Evolutionary conservation across 2,888 invertebrate species (phyloP), one percentile per base, ranked within the genome.

Genomic region (Lithophane socia): DNA sequence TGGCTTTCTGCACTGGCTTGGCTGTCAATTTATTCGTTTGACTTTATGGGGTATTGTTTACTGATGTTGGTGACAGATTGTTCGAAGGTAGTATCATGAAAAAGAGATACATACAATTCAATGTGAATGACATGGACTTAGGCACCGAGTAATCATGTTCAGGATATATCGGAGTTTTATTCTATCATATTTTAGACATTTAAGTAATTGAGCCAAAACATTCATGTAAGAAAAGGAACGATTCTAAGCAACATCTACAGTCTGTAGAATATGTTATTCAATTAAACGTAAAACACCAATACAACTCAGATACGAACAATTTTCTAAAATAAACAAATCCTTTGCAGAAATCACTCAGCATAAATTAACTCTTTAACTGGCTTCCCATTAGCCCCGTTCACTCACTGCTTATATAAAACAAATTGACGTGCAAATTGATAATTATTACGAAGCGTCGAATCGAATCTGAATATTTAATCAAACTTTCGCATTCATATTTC

Each of bases 1-100:
- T 86, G 86, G 86, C 75, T 87, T 84, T 87, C 83, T 80, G 74
- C 73, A 80, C 44, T 61, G 63, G 80, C 77, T 85, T 77, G 65
- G 63, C 71, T 80, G 76, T 73, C 37, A 49, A 74, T 82, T 79
- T 80, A 78, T 80, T 76, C 61, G 54, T 72, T 71, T 60, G 63
- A 56, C 4, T 44, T 73, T 63, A 60, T 44, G 4, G 12, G 16
- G 18, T 54, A 61, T 66, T 69, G 63, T 75, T 58, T 13, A 54
- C 7, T 44, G 18, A n/a, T 61, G 24, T 65, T 42, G 29, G 3
- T 44, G 16, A 12, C 13, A 37, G 8, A 67, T 66, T 42, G 3
- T 44, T 44, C 44, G 2, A 52, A 52, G 52, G 8, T 21, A 52
- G 18, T 21, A n/a, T n/a, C 29, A 29, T 29, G 37, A 37, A 37